Base-by-base conservation (phyloP, 2,888 invertebrate species). In the Blastobasis lacticolella region DNA sequence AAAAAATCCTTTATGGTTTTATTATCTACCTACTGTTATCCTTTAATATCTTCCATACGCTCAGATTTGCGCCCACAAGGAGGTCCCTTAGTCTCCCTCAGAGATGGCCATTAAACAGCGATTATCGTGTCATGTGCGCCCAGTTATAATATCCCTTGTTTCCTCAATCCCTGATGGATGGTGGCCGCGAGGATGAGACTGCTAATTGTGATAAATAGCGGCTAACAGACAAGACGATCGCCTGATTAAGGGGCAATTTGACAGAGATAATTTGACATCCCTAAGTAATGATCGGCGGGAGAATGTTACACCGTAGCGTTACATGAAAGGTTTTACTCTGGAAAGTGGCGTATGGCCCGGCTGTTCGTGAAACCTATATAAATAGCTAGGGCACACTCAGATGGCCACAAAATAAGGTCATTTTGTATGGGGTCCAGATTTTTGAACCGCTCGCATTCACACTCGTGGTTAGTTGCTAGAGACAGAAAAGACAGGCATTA, bases 241-340 rank as follows among this genome's bases (percentile, higher is more conserved):
- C 62, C 62, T 60, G 69, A 73, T 75, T 73, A 70, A 53, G 63
- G 57, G 60, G 61, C 71, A 70, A 76, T 75, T 75, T 70, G 66
- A 71, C 66, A 70, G 66, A 64, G 62, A 66, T 66, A 69, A 71
- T 74, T 68, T 72, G 72, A 73, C 70, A 70, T 65, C 68, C 66
- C 70, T 69, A 64, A 64, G 65, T 67, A 66, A 66, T 61, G 56
- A 47, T 53, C 51, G 45, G 46, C 50, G 53, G 54, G 48, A 10
- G 48, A 6, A 42, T 54, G 40, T 68, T 47, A 69, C 69, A 70
- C 69, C 63, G 63, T 50, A 49, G 37, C 36, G 51, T 53, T 52
- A 46, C 43, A 23, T 23, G 23, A 3, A 23, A 23, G 23, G 23
- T 23, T 23, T 23, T 23, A 23, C 1, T 23, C 2, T 23, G 23